These are phyloP conservation scores for Varroa destructor DNA, from an alignment of 1,140 invertebrate genomes.

Conservation along the genomic window DNA sequence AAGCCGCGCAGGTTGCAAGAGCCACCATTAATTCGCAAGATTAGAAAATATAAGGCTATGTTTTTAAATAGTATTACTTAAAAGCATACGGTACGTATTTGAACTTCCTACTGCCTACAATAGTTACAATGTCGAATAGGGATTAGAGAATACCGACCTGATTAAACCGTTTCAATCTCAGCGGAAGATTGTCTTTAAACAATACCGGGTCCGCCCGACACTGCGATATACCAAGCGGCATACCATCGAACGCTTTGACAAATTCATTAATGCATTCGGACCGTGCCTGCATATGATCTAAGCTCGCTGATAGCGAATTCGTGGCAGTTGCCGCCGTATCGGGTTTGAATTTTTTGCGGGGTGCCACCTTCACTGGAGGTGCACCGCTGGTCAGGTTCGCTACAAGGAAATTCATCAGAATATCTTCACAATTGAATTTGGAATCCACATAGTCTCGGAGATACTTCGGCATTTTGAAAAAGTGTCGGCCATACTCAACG, in stretches of 20 bases:
- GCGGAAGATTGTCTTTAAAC: slow-evolving; percentile 73
- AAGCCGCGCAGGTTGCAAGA: too few species aligned
- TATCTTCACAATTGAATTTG: slow-evolving; percentile 88
- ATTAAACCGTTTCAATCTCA: slow-evolving; percentile 73
- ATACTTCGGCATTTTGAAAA: slow-evolving; percentile 53
- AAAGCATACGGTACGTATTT: too few species aligned
- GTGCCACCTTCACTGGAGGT: slow-evolving; percentile 87
- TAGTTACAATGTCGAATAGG: too few species aligned
- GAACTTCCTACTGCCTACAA: too few species aligned
- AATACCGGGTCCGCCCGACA: slow-evolving; percentile 87
- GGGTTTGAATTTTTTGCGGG: slow-evolving; percentile 93
- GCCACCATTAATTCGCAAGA: too few species aligned
- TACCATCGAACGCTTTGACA: slow-evolving; percentile 61
- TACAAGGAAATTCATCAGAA: slow-evolving; percentile 85
- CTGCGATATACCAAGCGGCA: slow-evolving; percentile 76
- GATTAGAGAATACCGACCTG: slow-evolving; percentile 72
- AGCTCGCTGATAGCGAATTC: slow-evolving; percentile 70
- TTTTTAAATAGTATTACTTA: too few species aligned
- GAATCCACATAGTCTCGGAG: slow-evolving; percentile 72
- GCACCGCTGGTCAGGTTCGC: slow-evolving; percentile 70
- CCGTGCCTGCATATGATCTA: slow-evolving; percentile 81
- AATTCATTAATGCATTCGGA: slow-evolving; percentile 83
- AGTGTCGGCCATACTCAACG: slow-evolving; percentile 16
- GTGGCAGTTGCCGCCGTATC: slow-evolving; percentile 66
- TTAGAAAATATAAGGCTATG: too few species aligned